Conservation (phyloP, 2,888 invertebrate genomes). For the Cosmorhoe ocellata region DNA sequence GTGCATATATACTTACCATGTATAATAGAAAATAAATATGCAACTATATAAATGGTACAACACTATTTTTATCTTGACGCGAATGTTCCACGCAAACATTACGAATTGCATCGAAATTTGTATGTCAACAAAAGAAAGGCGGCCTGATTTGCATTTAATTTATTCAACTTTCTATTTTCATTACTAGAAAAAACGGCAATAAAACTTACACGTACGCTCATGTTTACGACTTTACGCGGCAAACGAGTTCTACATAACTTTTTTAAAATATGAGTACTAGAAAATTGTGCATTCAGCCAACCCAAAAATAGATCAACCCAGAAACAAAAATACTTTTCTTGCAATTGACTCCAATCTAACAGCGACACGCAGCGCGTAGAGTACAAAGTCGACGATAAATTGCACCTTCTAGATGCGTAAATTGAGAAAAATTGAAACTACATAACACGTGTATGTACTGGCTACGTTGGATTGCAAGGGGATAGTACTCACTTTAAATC, state of each 20-base stretch:
- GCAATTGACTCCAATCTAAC: conserved; percentile 38
- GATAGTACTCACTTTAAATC: conserved; percentile 60
- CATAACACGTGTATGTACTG: conserved; percentile 63
- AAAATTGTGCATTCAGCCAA: conserved; percentile 48
- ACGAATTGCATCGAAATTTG: conserved; percentile 49
- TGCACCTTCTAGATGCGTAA: conserved; percentile 51
- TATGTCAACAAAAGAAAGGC: conserved; percentile 62
- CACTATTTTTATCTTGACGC: neutral
- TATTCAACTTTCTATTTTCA: conserved; percentile 48
- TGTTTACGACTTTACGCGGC: conserved; percentile 32
- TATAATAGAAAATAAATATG: no score
- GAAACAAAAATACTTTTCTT: conserved; percentile 56
- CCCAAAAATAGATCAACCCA: conserved; percentile 68
- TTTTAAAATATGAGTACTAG: conserved; percentile 42
- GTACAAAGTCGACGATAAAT: conserved; percentile 48
- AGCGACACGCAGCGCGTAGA: conserved; percentile 33
- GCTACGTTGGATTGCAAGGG: conserved; percentile 51
- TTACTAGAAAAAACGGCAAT: conserved; percentile 19
- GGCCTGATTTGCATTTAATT: conserved; percentile 44
- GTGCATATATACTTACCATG: no score
- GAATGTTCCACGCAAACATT: conserved; percentile 20
- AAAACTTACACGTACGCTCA: conserved; percentile 30
- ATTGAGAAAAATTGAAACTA: conserved; percentile 50
- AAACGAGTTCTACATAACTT: conserved; percentile 22
- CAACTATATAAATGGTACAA: no score